phyloP scores from a whole-genome alignment of 2,797 vertebrate genomes.

The Saxicola maurus region DNA sequence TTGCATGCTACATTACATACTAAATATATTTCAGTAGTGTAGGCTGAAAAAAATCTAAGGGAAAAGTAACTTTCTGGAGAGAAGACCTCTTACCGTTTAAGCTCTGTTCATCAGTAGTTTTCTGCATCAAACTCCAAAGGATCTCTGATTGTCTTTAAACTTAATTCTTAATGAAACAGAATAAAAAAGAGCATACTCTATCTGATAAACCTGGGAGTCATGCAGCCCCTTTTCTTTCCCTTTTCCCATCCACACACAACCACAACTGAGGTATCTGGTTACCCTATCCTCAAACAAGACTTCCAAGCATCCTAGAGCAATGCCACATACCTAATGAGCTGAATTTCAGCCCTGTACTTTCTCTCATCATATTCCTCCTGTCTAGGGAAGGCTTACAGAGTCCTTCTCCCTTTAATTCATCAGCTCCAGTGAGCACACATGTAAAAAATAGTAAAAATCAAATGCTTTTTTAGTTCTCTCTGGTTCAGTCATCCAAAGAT shows the following conservation, averaged over 20 bases:
- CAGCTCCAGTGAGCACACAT: background rate
- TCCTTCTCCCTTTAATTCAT: background rate
- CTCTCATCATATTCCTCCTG: background rate
- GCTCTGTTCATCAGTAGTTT: background rate
- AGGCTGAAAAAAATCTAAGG: background rate
- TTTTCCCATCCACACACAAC: background rate
- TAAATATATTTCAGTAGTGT: background rate
- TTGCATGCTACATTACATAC: background rate
- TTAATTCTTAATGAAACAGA: background rate
- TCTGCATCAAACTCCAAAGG: background rate
- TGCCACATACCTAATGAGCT: background rate
- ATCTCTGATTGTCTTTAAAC: background rate
- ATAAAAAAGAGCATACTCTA: background rate
- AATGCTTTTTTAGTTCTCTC: background rate
- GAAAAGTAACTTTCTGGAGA: background rate
- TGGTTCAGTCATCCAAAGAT: conserved; percentile 20
- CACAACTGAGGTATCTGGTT: rapidly evolving
- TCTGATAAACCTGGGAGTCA: background rate
- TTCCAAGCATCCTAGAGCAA: background rate
- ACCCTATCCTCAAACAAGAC: background rate
- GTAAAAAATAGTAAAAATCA: conserved; percentile 13
- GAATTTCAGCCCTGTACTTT: background rate
- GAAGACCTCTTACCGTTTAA: background rate
- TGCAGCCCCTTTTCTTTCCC: background rate
- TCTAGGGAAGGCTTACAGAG: background rate